Conservation (phyloP, 2,888 invertebrate genomes). For the Cerastoderma edule region DNA sequence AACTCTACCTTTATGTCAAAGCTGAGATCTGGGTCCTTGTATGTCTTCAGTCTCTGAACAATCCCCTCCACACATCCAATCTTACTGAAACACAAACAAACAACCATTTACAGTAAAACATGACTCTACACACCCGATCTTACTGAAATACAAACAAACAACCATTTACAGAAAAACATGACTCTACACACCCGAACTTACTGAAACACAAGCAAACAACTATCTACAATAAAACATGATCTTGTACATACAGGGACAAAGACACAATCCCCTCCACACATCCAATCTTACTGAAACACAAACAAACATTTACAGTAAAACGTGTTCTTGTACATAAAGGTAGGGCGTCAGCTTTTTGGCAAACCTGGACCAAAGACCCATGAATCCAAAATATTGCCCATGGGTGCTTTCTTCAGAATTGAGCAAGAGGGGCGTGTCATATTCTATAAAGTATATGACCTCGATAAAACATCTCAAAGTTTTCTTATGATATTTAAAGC, state of each 20-base stretch:
- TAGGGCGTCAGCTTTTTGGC: too few relatives aligned
- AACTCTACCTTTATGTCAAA: constrained; percentile 88
- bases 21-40: constrained; percentile 87
- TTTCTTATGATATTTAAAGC: too few relatives aligned
- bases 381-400: too few relatives aligned
- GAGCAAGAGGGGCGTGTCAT: too few relatives aligned
- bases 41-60: constrained; percentile 88
- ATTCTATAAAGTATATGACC: too few relatives aligned
- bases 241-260: neutral
- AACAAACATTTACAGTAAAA: neutral
- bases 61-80: constrained; percentile 90
- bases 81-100: constrained; percentile 73
- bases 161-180: neutral
- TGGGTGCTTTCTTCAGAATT: too few relatives aligned
- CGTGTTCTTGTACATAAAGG: constrained; percentile 87
- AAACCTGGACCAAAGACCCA: too few relatives aligned
- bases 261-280: constrained; percentile 90
- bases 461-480: too few relatives aligned
- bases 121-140: constrained; percentile 87
- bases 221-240: neutral
- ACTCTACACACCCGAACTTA: constrained; percentile 87
- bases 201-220: constrained; percentile 68
- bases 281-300: constrained; percentile 85
- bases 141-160: constrained; percentile 71
- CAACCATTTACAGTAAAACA: neutral